phyloP scores from a whole-genome alignment of 2,888 invertebrate genomes.

The Trissoscelio sp. region DNA sequence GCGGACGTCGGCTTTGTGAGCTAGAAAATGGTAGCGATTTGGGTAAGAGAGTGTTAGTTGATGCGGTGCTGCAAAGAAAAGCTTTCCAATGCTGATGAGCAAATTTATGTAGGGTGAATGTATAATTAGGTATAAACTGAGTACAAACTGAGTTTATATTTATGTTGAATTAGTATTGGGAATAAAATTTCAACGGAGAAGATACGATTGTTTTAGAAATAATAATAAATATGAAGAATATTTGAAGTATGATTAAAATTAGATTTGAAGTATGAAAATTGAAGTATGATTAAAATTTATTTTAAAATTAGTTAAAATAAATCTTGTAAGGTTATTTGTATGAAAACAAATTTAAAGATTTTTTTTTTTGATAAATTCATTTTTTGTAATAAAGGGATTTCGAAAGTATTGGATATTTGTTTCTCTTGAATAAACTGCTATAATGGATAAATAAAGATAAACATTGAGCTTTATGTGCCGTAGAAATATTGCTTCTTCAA shows the following conservation, averaged over 20 bases:
- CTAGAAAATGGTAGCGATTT: constrained; percentile 17
- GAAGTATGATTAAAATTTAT: too few relatives aligned
- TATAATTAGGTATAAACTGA: background rate
- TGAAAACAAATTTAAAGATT: too few relatives aligned
- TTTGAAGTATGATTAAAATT: too few relatives aligned
- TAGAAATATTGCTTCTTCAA: background rate
- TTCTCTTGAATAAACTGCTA: background rate
- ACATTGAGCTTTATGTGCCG: background rate
- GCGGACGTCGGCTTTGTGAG: constrained; percentile 21
- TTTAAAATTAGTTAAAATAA: too few relatives aligned
- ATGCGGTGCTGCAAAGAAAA: background rate
- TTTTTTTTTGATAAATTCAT: background rate
- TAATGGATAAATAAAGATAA: constrained; percentile 2
- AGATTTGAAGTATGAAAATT: too few relatives aligned
- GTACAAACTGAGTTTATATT: too few relatives aligned
- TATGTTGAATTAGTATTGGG: too few relatives aligned
- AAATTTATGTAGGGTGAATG: constrained; percentile 5
- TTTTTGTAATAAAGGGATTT: background rate
- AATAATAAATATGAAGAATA: too few relatives aligned
- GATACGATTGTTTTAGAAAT: too few relatives aligned
- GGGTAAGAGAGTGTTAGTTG: background rate
- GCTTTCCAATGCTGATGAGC: background rate
- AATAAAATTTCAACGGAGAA: too few relatives aligned
- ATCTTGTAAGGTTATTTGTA: too few relatives aligned
- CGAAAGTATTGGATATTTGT: background rate